These are phyloP conservation scores for Marasmarcha lunaedactyla DNA, from an alignment of 2,888 invertebrate species.

Conservation along the genomic window DNA sequence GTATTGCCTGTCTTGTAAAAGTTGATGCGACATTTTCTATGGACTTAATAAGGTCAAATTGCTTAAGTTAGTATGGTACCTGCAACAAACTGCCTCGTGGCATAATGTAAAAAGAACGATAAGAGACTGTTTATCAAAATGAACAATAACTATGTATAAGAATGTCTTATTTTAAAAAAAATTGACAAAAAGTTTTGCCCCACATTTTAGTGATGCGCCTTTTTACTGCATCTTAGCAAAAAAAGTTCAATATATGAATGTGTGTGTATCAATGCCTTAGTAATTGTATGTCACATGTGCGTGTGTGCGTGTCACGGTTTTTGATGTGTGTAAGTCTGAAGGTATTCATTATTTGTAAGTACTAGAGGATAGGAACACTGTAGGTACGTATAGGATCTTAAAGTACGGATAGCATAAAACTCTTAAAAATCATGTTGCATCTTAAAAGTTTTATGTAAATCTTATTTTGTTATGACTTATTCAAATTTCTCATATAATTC, in stretches of 20 bases:
- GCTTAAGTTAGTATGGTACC: too few relatives aligned
- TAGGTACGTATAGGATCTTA: slow-evolving; percentile 23
- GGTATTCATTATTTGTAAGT: slow-evolving; percentile 53
- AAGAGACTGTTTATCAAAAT: too few relatives aligned
- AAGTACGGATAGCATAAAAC: slow-evolving; percentile 16
- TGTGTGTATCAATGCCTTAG: slow-evolving; percentile 6
- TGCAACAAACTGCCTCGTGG: too few relatives aligned
- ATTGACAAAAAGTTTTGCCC: too few relatives aligned
- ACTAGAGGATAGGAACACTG: slow-evolving; percentile 49
- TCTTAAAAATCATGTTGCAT: neutral
- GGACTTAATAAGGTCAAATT: too few relatives aligned
- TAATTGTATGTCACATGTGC: slow-evolving; percentile 13
- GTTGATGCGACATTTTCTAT: slow-evolving; percentile 17
- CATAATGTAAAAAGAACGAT: too few relatives aligned
- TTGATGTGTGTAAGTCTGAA: slow-evolving; percentile 21
- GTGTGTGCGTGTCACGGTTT: slow-evolving; percentile 13
- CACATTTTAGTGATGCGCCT: slow-evolving; percentile 11
- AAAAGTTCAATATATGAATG: slow-evolving; percentile 10
- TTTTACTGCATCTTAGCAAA: slow-evolving; percentile 18
- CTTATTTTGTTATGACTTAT: too few relatives aligned
- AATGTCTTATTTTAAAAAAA: too few relatives aligned
- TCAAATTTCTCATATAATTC: too few relatives aligned
- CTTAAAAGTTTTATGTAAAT: too few relatives aligned
- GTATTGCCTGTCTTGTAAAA: slow-evolving; percentile 16
- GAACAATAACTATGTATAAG: too few relatives aligned